phyloP scores from a whole-genome alignment of 2,888 invertebrate species.

The Crioceris asparagi region DNA sequence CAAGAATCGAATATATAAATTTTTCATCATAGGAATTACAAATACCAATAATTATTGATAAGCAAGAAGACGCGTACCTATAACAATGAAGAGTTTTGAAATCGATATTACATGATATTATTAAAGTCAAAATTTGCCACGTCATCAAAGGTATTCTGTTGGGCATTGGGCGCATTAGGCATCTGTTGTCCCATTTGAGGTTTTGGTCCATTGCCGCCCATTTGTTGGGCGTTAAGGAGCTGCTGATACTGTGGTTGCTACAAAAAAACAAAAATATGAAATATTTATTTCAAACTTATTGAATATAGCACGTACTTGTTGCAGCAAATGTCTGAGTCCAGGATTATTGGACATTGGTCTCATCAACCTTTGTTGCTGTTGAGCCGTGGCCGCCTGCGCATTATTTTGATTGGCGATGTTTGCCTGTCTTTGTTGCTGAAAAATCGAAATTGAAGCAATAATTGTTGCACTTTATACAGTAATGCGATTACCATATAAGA shows the following conservation, averaged over 20 bases:
- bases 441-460: slow-evolving; percentile 1
- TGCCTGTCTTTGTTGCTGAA: slow-evolving; percentile 33
- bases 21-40: too few species aligned
- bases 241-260: slow-evolving; percentile 62
- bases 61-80: too few species aligned
- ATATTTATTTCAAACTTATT: slow-evolving; percentile 37
- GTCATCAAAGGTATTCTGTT: slow-evolving; percentile 30
- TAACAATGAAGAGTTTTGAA: too few species aligned
- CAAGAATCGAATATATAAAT: too few species aligned
- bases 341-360: slow-evolving; percentile 67
- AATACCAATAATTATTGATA: too few species aligned
- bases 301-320: slow-evolving; percentile 50
- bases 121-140: slow-evolving; percentile 32
- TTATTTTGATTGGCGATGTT: slow-evolving; percentile 31
- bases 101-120: slow-evolving; percentile 5
- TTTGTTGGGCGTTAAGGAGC: slow-evolving; percentile 46
- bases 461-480: too few species aligned
- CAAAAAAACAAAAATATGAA: slow-evolving; percentile 22
- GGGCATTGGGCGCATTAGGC: slow-evolving; percentile 34
- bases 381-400: slow-evolving; percentile 23
- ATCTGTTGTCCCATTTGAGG: slow-evolving; percentile 38
- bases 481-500: too few species aligned
- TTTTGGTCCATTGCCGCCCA: slow-evolving; percentile 40
- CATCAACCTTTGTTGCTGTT: slow-evolving; percentile 58
- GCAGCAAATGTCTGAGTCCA: slow-evolving; percentile 66